Evolutionary conservation across 2,797 vertebrate species (phyloP).

Genomic region (Danio albolineatus): DNA sequence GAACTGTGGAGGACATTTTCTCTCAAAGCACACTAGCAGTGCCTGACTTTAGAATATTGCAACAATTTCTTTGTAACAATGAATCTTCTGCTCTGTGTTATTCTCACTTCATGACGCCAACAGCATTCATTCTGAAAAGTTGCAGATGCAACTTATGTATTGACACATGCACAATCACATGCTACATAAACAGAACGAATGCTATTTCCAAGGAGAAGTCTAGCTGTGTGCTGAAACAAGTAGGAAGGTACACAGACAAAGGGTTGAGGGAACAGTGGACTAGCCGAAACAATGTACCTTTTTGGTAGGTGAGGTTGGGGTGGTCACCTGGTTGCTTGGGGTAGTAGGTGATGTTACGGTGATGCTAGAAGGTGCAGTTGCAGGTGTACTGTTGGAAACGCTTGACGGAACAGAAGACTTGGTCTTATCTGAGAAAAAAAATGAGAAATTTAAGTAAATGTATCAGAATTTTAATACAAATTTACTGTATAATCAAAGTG

Average conservation of each 20-base stretch:
- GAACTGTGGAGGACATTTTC: constrained; percentile 26
- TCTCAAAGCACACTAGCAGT: background rate
- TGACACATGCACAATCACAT: background rate
- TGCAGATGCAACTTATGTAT: background rate
- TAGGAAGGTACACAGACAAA: background rate
- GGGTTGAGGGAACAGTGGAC: background rate
- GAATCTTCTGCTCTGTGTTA: too few relatives aligned
- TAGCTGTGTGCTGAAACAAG: background rate
- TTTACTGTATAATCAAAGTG: background rate
- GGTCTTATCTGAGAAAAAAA: constrained; percentile 84
- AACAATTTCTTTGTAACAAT: background rate
- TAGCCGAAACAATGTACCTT: constrained; percentile 82
- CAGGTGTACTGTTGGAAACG: constrained; percentile 80
- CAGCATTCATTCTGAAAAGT: constrained; percentile 13
- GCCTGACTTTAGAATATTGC: background rate
- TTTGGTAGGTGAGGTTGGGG: constrained; percentile 90
- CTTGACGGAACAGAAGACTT: constrained; percentile 84
- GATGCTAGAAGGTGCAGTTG: constrained; percentile 74
- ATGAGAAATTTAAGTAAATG: background rate
- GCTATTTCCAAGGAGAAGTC: background rate
- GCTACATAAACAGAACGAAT: background rate
- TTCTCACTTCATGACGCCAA: background rate
- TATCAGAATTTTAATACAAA: background rate
- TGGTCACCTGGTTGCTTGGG: constrained; percentile 86
- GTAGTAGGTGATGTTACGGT: constrained; percentile 82